These are phyloP conservation scores for Seira musarum DNA, from an alignment of 2,888 invertebrate species.

Conservation along the genomic window DNA sequence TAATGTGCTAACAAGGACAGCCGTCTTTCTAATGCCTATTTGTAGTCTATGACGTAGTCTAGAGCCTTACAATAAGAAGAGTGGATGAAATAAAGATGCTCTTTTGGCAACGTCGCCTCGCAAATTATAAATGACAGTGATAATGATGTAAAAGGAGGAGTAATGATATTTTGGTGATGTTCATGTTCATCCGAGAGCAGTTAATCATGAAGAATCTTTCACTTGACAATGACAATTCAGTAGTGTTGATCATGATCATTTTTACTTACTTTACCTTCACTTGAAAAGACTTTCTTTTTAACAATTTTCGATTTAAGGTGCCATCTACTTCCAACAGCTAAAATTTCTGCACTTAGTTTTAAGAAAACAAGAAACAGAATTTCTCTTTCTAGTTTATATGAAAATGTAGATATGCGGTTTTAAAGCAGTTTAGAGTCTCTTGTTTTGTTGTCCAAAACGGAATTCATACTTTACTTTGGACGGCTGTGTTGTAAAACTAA, in stretches of 20 bases:
- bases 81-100: background rate
- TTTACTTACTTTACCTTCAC: slow-evolving; percentile 33
- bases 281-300: background rate
- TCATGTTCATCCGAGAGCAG: slow-evolving; percentile 4
- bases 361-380: no score
- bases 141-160: background rate
- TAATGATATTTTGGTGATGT: background rate
- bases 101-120: background rate
- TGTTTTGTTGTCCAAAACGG: no score
- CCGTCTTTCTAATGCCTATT: no score
- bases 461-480: no score
- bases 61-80: no score
- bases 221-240: slow-evolving; percentile 3
- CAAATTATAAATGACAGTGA: background rate
- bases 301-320: background rate
- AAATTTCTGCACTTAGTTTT: background rate
- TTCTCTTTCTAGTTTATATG: no score
- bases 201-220: slow-evolving; percentile 51
- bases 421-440: no score
- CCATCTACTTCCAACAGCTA: background rate
- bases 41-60: background rate
- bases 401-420: no score
- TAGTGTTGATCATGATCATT: slow-evolving; percentile 32
- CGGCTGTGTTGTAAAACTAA: no score
- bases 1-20: no score